Evolutionary conservation across 1,140 invertebrate genomes (phyloP).

Genomic region (Drosophila parabipectinata): DNA sequence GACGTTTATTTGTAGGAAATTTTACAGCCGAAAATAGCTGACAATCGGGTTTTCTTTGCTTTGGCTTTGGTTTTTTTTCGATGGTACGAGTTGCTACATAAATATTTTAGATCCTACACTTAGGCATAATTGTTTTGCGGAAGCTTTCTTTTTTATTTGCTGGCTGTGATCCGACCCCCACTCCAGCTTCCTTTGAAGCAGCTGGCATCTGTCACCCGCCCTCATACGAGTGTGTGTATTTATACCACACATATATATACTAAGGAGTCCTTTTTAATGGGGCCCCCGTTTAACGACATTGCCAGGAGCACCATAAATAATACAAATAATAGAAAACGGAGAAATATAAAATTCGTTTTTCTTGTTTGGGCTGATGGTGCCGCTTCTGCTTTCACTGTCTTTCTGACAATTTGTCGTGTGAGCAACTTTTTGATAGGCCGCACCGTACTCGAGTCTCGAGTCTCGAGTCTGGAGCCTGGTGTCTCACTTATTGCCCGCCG

Average conservation of each 20-base stretch:
- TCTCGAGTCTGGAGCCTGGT: background rate
- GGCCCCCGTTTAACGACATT: constrained; percentile 68
- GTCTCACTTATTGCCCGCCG: constrained; percentile 26
- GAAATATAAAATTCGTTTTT: constrained; percentile 68
- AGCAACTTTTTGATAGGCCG: constrained; percentile 76
- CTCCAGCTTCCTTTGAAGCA: constrained; percentile 25
- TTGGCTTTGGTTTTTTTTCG: background rate
- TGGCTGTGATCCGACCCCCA: constrained; percentile 11
- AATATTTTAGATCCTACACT: constrained; percentile 71
- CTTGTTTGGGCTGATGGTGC: constrained; percentile 14
- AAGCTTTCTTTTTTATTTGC: constrained; percentile 34
- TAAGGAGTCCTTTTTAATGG: constrained; percentile 59
- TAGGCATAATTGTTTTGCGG: constrained; percentile 74
- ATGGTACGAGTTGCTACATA: constrained; percentile 41
- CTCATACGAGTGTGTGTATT: constrained; percentile 4
- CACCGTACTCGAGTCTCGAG: constrained; percentile 1
- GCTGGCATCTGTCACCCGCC: constrained; percentile 66
- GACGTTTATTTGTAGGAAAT: constrained; percentile 32
- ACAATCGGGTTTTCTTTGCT: constrained; percentile 26
- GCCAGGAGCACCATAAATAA: constrained; percentile 71
- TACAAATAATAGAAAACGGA: constrained; percentile 74
- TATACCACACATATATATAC: constrained; percentile 13
- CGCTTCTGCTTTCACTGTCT: constrained; percentile 14
- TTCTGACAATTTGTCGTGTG: constrained; percentile 75
- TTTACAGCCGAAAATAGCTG: constrained; percentile 32